phyloP scores from a whole-genome alignment of 2,113 vertebrate species.

The Myotis yumanensis region DNA sequence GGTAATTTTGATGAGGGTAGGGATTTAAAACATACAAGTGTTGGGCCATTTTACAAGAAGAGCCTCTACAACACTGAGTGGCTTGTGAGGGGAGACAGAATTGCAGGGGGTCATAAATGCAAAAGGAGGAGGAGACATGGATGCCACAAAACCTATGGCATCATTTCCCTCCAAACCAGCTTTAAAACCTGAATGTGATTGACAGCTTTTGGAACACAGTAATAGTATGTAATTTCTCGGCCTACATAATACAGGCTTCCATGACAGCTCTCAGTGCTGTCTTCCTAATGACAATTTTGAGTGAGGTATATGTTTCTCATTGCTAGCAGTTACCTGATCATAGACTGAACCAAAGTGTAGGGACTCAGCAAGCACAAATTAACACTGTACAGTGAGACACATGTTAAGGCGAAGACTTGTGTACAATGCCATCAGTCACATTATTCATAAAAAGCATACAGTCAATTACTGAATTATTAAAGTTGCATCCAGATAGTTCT shows the following conservation, averaged over 20 bases:
- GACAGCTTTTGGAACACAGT: not conserved
- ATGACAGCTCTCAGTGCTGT: not conserved
- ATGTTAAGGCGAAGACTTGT: not conserved
- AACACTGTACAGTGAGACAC: not conserved
- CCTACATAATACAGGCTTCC: not conserved
- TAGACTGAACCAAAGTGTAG: not conserved
- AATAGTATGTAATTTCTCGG: not conserved
- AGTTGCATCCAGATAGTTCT: not conserved
- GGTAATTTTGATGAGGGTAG: not conserved
- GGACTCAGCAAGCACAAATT: not conserved
- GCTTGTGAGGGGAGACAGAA: not conserved
- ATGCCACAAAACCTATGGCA: not conserved
- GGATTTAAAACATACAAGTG: not conserved
- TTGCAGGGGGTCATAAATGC: not conserved
- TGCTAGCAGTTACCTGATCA: not conserved
- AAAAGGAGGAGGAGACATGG: not conserved
- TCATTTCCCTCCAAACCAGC: not conserved
- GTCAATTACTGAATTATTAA: constrained; percentile 15
- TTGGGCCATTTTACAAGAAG: constrained; percentile 3
- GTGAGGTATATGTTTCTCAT: not conserved
- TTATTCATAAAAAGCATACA: not conserved
- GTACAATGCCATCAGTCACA: not conserved
- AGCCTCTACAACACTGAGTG: not conserved
- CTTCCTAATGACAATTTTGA: not conserved
- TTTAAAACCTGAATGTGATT: not conserved